Evolutionary conservation across 1,140 invertebrate species (phyloP), one percentile per base, ranked within the genome.

Genomic region (Druon quercuslanigerum): DNA sequence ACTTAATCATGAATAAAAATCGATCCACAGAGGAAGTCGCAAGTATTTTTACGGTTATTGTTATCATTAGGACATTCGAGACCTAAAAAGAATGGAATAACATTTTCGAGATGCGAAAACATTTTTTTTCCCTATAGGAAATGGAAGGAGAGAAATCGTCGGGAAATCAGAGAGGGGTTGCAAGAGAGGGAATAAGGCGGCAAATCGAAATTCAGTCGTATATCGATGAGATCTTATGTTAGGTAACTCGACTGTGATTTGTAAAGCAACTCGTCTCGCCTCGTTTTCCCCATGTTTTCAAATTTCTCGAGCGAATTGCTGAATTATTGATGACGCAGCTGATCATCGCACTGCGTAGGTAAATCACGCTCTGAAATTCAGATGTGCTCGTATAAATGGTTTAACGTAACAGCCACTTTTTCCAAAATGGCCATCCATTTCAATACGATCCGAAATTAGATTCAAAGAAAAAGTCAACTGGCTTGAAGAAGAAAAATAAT

Each of bases 291-390:
- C 80, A 84, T 84, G 76, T 84, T 86, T 84, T 85, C 74, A 76
- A 79, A 75, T 79, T 82, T 79, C 83, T 85, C 79, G 80, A 75
- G 79, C 82, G 78, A 70, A 52, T 74, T 76, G 74, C 79, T 87
- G 86, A 87, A 87, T 86, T 87, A 87, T 87, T 87, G 80, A 87
- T 87, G 85, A 86, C 71, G 71, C 16, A 66, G n/a, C 60, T 66
- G 60, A 66, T 66, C 25, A 66, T 66, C 60, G 25, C 8, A 66
- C 60, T 7, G 57, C 16, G 52, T 54, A 54, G 20, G 57, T 40
- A 33, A 16, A 14, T 33, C 25, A 66, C 25, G 40, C 16, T n/a
- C 60, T 66, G 60, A 66, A 66, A 66, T 66, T 66, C 33, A 66
- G 60, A 66, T 66, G 60, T 33, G 7, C 9, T 46, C 40, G 40